Conservation (phyloP, 2,888 invertebrate genomes). For the Glyphotaelius pellucidus region DNA sequence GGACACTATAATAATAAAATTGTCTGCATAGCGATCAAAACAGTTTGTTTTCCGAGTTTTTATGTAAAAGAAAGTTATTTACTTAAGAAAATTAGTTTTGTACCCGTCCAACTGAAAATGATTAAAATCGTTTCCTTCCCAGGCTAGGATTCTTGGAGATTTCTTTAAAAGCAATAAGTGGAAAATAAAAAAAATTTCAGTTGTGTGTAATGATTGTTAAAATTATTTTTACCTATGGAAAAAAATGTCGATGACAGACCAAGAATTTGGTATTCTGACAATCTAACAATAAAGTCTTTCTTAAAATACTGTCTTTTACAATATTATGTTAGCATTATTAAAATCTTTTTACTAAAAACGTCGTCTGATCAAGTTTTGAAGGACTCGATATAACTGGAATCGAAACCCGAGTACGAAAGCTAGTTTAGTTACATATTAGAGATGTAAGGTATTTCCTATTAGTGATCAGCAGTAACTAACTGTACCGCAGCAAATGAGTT, state of each 20-base stretch:
- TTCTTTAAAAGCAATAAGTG: not conserved
- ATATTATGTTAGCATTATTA: not conserved
- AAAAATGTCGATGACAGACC: not conserved
- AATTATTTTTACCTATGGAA: no score
- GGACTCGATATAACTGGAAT: not conserved
- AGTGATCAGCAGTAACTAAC: not conserved
- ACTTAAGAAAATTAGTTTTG: no score
- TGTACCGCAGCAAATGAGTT: slow-evolving; percentile 11
- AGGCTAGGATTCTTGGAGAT: no score
- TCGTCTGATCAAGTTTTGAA: not conserved
- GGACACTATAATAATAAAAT: no score
- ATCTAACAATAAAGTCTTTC: not conserved
- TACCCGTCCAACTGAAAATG: no score
- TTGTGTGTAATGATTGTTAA: no score
- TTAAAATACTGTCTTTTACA: not conserved
- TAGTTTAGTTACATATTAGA: not conserved
- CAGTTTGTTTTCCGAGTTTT: no score
- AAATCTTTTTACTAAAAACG: not conserved
- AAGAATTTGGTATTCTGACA: not conserved
- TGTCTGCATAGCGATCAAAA: no score
- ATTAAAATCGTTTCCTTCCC: no score
- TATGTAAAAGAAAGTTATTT: no score
- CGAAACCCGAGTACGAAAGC: not conserved
- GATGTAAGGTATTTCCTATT: not conserved
- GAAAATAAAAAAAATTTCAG: not conserved